These are phyloP conservation scores for Heliothis virescens DNA, from an alignment of 1,140 invertebrate genomes.

Conservation along the genomic window DNA sequence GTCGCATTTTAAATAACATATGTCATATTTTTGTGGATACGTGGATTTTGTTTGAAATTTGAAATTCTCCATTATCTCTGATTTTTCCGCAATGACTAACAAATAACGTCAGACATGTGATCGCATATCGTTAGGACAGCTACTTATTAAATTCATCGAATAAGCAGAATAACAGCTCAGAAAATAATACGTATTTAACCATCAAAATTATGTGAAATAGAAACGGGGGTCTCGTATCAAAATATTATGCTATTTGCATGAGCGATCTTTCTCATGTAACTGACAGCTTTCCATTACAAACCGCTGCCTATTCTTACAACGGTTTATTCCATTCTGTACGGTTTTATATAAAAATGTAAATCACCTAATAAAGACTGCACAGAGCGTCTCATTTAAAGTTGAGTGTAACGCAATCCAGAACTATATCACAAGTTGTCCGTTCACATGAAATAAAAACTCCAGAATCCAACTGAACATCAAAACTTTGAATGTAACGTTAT, in stretches of 20 bases:
- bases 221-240: not conserved
- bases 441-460: conserved; percentile 16
- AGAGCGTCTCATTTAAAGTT: not conserved
- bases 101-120: no score
- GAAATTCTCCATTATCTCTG: no score
- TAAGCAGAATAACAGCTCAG: no score
- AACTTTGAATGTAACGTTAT: conserved; percentile 36
- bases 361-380: no score
- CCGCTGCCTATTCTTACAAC: not conserved
- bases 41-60: no score
- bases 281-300: not conserved
- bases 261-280: not conserved
- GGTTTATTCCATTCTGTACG: not conserved
- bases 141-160: no score
- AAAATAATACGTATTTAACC: no score
- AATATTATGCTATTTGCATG: not conserved
- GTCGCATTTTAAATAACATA: no score
- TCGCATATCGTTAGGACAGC: not conserved
- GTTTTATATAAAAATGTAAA: no score
- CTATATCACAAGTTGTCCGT: not conserved
- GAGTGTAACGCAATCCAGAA: not conserved
- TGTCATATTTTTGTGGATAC: no score
- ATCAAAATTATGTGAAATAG: not conserved
- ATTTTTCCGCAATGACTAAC: no score
- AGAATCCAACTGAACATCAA: conserved; percentile 28